These are phyloP conservation scores for Micropterix aruncella DNA, from an alignment of 2,888 invertebrate species.

Conservation along the genomic window DNA sequence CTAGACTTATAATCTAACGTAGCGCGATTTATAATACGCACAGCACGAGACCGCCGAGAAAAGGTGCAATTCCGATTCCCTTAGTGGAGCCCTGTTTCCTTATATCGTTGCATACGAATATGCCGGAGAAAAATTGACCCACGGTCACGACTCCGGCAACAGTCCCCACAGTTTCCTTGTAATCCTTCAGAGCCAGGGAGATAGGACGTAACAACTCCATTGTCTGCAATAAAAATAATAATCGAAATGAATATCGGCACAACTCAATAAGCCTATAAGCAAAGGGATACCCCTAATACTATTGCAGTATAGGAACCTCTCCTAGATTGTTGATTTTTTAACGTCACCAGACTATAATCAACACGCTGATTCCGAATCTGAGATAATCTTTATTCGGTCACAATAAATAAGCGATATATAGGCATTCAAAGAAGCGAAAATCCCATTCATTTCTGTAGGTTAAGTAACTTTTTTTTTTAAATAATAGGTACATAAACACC, in stretches of 20 bases:
- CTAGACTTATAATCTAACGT: too few relatives aligned
- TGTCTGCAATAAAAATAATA: conserved; percentile 5
- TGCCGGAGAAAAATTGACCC: conserved; percentile 70
- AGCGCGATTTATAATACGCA: too few relatives aligned
- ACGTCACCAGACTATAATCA: too few relatives aligned
- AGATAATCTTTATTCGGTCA: not conserved
- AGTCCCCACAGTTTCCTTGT: conserved; percentile 51
- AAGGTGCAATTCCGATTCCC: conserved; percentile 52
- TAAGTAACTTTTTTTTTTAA: too few relatives aligned
- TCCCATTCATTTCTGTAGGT: too few relatives aligned
- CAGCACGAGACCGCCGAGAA: conserved; percentile 65
- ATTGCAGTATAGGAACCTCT: not conserved
- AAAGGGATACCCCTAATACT: not conserved
- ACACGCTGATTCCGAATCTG: not conserved
- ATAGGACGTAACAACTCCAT: conserved; percentile 29
- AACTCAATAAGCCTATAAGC: not conserved
- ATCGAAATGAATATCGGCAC: not conserved
- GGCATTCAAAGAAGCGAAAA: too few relatives aligned
- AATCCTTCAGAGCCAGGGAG: conserved; percentile 41
- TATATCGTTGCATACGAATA: conserved; percentile 59
- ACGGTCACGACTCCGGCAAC: conserved; percentile 64
- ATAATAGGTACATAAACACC: too few relatives aligned
- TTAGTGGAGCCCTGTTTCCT: conserved; percentile 51
- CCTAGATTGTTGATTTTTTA: too few relatives aligned
- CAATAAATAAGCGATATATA: too few relatives aligned